Evolutionary conservation across 2,888 invertebrate species (phyloP).

Genomic region (Adineta ricciae): DNA sequence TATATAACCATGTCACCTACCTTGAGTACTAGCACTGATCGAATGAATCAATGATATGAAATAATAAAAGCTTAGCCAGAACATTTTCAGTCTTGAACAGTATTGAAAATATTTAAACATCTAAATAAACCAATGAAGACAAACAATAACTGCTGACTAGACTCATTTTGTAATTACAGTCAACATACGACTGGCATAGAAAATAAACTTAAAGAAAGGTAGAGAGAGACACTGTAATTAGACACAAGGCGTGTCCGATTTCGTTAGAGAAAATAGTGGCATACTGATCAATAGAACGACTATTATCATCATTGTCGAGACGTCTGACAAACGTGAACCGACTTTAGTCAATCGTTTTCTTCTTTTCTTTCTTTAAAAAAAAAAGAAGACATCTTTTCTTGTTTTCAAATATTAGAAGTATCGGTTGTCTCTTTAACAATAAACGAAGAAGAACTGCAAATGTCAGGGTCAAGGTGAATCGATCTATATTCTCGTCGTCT

Average conservation of each 20-base stretch:
- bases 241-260: not conserved
- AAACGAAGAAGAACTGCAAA: conserved; percentile 11
- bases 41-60: not conserved
- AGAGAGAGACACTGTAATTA: not conserved
- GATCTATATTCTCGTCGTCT: not conserved
- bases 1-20: not conserved
- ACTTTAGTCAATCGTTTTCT: not conserved
- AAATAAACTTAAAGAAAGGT: not conserved
- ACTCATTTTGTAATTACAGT: not conserved
- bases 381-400: not conserved
- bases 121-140: not conserved
- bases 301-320: conserved; percentile 4
- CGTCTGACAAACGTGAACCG: not conserved
- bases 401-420: conserved; percentile 1
- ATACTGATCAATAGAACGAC: conserved; percentile 8
- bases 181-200: not conserved
- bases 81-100: not conserved
- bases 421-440: not conserved
- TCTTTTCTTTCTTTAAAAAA: not conserved
- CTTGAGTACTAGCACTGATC: not conserved
- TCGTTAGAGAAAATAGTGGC: not conserved
- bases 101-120: not conserved
- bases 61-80: not conserved
- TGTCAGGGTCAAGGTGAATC: conserved; percentile 22
- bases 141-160: not conserved